Evolutionary conservation across 2,888 invertebrate species (phyloP), one percentile per base, ranked within the genome.

Genomic region (Diaphora mendica): DNA sequence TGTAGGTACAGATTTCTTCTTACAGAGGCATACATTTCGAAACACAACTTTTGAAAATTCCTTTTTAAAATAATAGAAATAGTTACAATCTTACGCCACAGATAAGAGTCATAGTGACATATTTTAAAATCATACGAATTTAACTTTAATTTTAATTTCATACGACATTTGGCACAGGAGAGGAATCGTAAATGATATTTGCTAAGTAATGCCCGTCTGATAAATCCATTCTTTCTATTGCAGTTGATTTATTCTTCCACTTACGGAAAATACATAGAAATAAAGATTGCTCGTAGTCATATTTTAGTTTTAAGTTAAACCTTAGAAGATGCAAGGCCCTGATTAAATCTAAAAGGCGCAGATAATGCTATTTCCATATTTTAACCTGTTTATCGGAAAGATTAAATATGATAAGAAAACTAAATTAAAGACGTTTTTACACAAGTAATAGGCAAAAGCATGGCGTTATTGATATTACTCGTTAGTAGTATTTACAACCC

Each of bases 101-200:
- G n/a, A n/a, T 9, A 1, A 7, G n/a, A n/a, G n/a, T 55, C 55
- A 66, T 30, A 11, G 35, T 66, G 71, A 3, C 20, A 48, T 20
- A 5, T 5, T 48, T 48, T 48, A 7, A 48, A 51, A 17, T 23
- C 23, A 23, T 2, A 71, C n/a, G 30, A 5, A 72, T n/a, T n/a
- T n/a, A n/a, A n/a, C n/a, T n/a, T n/a, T n/a, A n/a, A n/a, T n/a
- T n/a, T n/a, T n/a, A n/a, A n/a, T 59, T 3, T 30, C 42, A 17
- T 39, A 39, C 51, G 39, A 39, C n/a, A n/a, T 72, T 68, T 39
- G 68, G 68, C 64, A 68, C 68, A 59, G 33, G 11, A 42, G 33
- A 39, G 20, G 23, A 68, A n/a, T 5, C 35, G 39, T 73, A 68
- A 68, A 39, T 64, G 11, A 73, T 64, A 42, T 55, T 35, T 20